These are phyloP conservation scores for Mystacides longicornis DNA, from an alignment of 2,888 invertebrate genomes.

Conservation along the genomic window DNA sequence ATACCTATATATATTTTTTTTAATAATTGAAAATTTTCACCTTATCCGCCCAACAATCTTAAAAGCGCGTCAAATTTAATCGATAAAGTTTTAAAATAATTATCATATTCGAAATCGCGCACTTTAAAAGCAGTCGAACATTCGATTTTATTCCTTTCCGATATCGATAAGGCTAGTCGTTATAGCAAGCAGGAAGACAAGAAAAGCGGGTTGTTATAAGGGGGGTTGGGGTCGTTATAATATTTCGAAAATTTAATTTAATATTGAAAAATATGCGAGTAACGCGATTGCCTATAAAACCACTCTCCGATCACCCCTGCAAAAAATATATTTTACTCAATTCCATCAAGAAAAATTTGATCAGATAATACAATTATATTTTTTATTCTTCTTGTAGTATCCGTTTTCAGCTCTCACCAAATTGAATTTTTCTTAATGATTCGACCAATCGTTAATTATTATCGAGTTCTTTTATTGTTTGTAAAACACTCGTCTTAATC, in stretches of 20 bases:
- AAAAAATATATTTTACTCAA: background rate
- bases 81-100: no score
- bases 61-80: no score
- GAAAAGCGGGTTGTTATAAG: no score
- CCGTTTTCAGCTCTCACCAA: background rate
- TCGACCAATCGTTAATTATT: background rate
- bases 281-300: slow-evolving; percentile 24
- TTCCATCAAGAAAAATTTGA: slow-evolving; percentile 23
- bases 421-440: background rate
- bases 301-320: slow-evolving; percentile 1
- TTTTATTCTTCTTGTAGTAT: background rate
- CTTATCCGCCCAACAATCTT: no score
- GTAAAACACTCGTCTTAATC: background rate
- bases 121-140: no score
- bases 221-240: no score
- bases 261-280: slow-evolving; percentile 26
- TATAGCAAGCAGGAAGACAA: no score
- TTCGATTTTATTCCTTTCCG: no score
- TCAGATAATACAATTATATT: slow-evolving; percentile 8
- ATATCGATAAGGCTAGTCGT: no score
- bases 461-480: background rate
- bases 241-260: slow-evolving; percentile 19
- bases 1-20: no score
- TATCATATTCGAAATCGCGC: no score
- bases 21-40: no score